Conservation (phyloP, 2,113 vertebrate species). For the Ophthalmolycus amberensis region DNA sequence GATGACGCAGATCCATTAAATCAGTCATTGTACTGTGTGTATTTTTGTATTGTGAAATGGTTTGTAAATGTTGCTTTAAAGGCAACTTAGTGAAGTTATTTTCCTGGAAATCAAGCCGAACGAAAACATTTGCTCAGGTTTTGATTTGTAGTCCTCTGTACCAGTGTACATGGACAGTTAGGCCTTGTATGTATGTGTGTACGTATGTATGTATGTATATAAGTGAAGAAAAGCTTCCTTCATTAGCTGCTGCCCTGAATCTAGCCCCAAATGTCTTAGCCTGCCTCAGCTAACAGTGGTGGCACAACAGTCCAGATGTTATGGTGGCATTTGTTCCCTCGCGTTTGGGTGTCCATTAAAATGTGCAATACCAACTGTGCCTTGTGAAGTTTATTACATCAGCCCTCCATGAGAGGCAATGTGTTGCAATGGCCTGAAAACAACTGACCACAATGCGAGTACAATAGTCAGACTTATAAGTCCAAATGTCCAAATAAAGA, state of each 20-base stretch:
- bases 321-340: slow-evolving; percentile 50
- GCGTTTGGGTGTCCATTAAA: slow-evolving; percentile 49
- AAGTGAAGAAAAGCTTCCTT: slow-evolving; percentile 25
- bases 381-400: slow-evolving; percentile 39
- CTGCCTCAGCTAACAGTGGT: slow-evolving; percentile 16
- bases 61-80: slow-evolving; percentile 61
- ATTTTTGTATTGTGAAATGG: slow-evolving; percentile 25
- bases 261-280: background rate
- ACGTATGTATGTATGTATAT: background rate
- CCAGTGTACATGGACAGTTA: slow-evolving; percentile 20
- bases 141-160: slow-evolving; percentile 39
- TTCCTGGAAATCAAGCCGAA: slow-evolving; percentile 67
- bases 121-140: slow-evolving; percentile 71
- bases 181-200: too few species aligned
- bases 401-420: slow-evolving; percentile 57
- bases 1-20: slow-evolving; percentile 63
- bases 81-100: slow-evolving; percentile 45
- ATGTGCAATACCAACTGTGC: slow-evolving; percentile 38
- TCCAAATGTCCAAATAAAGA: slow-evolving; percentile 36
- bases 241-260: slow-evolving; percentile 4
- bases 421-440: slow-evolving; percentile 41
- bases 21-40: slow-evolving; percentile 40
- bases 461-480: slow-evolving; percentile 28
- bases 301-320: slow-evolving; percentile 64
- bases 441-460: slow-evolving; percentile 50